Percentiles rank a stretch among this genome's conserved stretches.
phyloP scores from a whole-genome alignment of 2,113 vertebrate species.

The Eidolon helvum region DNA sequence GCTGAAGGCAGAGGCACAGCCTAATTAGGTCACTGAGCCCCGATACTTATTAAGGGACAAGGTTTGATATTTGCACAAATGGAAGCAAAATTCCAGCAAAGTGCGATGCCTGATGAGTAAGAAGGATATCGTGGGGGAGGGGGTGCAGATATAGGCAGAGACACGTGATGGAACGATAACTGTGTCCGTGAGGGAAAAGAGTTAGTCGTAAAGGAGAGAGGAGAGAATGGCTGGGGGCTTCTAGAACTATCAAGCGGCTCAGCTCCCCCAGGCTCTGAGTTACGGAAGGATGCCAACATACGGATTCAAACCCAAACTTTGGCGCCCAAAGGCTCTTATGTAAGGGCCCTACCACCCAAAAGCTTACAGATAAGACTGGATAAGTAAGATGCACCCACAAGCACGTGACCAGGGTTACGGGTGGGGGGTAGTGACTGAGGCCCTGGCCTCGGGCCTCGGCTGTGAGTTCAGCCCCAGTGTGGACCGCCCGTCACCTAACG shows the following conservation, averaged over 20 bases:
- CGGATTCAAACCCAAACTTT: not conserved
- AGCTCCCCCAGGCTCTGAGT: not conserved
- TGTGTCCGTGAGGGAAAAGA: fast-evolving
- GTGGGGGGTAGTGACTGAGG: fast-evolving
- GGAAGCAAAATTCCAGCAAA: not conserved
- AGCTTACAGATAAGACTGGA: not conserved
- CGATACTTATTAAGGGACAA: not conserved
- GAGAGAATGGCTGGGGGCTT: too few species aligned
- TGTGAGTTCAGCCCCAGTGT: fast-evolving
- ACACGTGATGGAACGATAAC: fast-evolving
- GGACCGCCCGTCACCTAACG: too few species aligned
- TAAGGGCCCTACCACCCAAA: not conserved
- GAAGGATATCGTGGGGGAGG: fast-evolving
- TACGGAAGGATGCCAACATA: fast-evolving
- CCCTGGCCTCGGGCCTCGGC: fast-evolving
- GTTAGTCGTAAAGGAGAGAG: fast-evolving
- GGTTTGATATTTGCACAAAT: fast-evolving
- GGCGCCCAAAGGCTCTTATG: not conserved
- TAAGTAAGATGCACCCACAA: not conserved
- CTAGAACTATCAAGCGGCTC: fast-evolving
- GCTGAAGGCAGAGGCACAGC: fast-evolving
- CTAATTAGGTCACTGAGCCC: fast-evolving
- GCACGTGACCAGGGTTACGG: fast-evolving
- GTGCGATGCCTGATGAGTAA: fast-evolving
- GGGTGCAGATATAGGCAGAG: fast-evolving